Evolutionary conservation across 2,888 invertebrate species (phyloP), one percentile per base, ranked within the genome.

Genomic region (Caenorhabditis panamensis): DNA sequence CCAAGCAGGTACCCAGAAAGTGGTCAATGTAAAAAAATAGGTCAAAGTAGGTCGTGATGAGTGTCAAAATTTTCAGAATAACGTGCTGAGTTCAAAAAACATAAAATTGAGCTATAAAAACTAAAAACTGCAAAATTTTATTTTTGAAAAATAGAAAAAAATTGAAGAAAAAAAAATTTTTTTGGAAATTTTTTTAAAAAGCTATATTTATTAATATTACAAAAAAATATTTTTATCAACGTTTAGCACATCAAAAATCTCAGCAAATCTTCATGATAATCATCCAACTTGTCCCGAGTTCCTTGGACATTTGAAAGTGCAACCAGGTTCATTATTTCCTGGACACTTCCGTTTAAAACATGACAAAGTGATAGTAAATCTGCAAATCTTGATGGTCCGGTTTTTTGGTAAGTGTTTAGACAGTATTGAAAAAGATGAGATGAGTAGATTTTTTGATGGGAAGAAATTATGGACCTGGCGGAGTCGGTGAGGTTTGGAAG

Each of bases 301-400:
- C 41, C 41, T 11, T 6, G 8, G 2, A 41, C 2, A 41, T 41
- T 41, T 41, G 11, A 6, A 2, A 41, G 2, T 2, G 41, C 41
- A 2, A 41, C 41, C 6, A 41, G 5, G 41, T 13, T 41, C 2
- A 13, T 11, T 6, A 41, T 6, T 2, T 41, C 11, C 9, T 11
- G 41, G 13, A 41, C 13, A 11, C 11, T 11, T 13, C 41, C 9
- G 13, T 18, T 47, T 3, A 47, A 9, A 47, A 18, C 18, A 9
- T 47, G 47, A 18, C 47, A 47, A 5, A 47, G n/a, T 20, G 47
- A 47, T 47, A 47, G 18, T n/a, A 47, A 18, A 47, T 47, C 47
- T 5, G 47, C 9, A 4, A 47, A 47, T 47, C 47, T 47, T 2
- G 47, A 2, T 1, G 47, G 47, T 18, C 5, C 47, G 5, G n/a